phyloP scores from a whole-genome alignment of 2,888 invertebrate genomes.

The Tiliacea citrago region DNA sequence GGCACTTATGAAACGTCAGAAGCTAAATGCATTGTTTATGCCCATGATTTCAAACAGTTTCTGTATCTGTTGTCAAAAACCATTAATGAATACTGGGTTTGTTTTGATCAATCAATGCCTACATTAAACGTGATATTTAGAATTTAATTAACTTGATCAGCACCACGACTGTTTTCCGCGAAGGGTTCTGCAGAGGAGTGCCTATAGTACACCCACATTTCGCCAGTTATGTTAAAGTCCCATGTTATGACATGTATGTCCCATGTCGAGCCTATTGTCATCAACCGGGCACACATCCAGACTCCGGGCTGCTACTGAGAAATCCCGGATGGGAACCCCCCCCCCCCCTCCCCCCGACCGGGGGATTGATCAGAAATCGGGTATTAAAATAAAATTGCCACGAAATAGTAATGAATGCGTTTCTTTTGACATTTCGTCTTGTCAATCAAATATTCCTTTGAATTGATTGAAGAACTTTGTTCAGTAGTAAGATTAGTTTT shows the following conservation, averaged over 20 bases:
- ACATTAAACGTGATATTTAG: background rate
- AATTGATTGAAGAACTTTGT: background rate
- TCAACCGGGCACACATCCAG: background rate
- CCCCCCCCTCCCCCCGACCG: background rate
- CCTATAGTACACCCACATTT: background rate
- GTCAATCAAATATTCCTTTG: background rate
- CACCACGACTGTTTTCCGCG: background rate
- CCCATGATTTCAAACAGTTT: background rate
- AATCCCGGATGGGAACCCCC: background rate
- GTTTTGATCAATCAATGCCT: background rate
- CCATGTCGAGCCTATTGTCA: background rate
- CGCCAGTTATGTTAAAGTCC: background rate
- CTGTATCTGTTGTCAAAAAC: background rate
- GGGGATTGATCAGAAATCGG: background rate
- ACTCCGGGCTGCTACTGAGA: background rate
- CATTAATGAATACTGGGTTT: background rate
- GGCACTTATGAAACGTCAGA: too few species aligned
- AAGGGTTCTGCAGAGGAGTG: background rate
- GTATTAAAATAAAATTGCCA: too few species aligned
- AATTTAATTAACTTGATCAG: background rate
- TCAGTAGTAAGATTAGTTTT: slow-evolving; percentile 13
- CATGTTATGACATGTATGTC: too few species aligned
- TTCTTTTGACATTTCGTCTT: background rate
- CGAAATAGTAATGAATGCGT: background rate
- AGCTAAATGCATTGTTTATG: background rate